Evolutionary conservation across 2,797 vertebrate genomes (phyloP).

Genomic region (Anguilla marmorata): DNA sequence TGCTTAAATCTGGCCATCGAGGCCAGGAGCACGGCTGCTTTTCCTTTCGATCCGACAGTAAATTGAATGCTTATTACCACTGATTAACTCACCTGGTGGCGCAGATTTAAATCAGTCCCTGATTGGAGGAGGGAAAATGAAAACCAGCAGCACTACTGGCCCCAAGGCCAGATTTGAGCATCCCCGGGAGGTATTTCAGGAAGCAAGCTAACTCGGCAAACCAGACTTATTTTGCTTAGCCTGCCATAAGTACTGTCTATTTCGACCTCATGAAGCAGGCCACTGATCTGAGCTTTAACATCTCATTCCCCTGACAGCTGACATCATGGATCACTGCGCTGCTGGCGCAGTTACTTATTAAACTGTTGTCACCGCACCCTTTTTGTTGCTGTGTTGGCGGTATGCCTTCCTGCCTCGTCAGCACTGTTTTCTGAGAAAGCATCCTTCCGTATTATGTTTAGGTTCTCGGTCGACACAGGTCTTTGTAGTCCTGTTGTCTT

Average conservation of each 20-base stretch:
- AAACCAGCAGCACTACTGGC: neutral
- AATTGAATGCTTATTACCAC: neutral
- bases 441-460: neutral
- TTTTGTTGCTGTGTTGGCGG: neutral
- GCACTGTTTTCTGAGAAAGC: neutral
- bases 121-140: neutral
- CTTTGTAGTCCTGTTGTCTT: neutral
- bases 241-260: too few species aligned
- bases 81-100: neutral
- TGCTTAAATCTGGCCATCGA: too few species aligned
- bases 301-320: neutral
- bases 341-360: too few species aligned
- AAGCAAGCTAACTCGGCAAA: neutral
- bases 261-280: neutral
- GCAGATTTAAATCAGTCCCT: neutral
- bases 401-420: neutral
- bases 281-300: neutral
- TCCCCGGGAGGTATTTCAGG: too few species aligned
- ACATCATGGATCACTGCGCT: neutral
- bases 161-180: too few species aligned
- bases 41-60: too few species aligned
- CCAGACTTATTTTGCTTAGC: too few species aligned
- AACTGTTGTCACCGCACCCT: neutral
- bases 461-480: too few species aligned
- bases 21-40: too few species aligned